Evolutionary conservation across 2,797 vertebrate genomes (phyloP).

Genomic region (Hirundo rustica): DNA sequence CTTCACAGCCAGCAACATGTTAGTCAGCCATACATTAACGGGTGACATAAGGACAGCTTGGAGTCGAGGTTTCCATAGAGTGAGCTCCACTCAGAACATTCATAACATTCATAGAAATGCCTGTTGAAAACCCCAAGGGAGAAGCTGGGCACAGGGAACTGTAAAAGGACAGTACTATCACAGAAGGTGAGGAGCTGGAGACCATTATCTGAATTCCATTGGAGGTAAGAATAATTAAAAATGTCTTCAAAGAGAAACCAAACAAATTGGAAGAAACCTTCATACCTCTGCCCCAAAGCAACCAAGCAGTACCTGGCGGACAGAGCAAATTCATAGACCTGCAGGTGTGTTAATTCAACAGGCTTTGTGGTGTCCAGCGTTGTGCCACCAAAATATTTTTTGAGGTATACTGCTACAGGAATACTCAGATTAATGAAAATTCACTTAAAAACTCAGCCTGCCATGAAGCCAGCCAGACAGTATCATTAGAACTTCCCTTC

Average conservation of each 20-base stretch:
- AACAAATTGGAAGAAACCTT: not conserved
- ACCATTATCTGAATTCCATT: not conserved
- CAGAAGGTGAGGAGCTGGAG: not conserved
- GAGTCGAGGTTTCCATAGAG: not conserved
- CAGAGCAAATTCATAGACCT: not conserved
- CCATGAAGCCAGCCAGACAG: not conserved
- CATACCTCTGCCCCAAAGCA: not conserved
- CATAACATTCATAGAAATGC: not conserved
- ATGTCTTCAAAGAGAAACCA: conserved; percentile 3
- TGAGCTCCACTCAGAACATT: not conserved
- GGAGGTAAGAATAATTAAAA: conserved; percentile 20
- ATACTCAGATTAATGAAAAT: not conserved
- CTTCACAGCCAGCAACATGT: conserved; percentile 6
- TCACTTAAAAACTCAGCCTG: not conserved
- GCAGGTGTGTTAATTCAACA: not conserved
- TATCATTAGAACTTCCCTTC: not conserved
- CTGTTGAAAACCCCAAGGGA: not conserved
- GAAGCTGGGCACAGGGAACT: not conserved
- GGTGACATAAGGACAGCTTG: not conserved
- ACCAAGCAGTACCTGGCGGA: not conserved
- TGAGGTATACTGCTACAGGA: not conserved
- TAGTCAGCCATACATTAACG: not conserved
- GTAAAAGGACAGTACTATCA: not conserved
- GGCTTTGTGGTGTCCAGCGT: not conserved
- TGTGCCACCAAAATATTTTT: not conserved